phyloP scores from a whole-genome alignment of 35 echinoderm and acorn worm species.

The Heliocidaris erythrogramma region DNA sequence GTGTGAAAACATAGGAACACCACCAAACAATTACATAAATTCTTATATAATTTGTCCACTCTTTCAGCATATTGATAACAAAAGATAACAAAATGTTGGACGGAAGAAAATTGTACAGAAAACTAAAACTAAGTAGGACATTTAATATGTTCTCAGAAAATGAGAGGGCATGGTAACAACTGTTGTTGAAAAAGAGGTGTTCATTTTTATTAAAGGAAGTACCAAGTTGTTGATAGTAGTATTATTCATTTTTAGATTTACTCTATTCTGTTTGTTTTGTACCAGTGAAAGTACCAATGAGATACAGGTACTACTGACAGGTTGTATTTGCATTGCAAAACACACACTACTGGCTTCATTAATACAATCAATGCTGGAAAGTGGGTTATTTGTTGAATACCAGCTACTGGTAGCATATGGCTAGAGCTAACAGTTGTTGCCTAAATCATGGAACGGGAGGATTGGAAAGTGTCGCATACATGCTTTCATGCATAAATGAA shows the following conservation, averaged over 20 bases:
- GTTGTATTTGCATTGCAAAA: slow-evolving; percentile 24
- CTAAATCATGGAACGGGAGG: background rate
- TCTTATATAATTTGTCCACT: too few relatives aligned
- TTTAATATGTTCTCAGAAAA: too few relatives aligned
- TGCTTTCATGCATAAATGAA: background rate
- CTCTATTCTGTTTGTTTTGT: background rate
- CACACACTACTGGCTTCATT: background rate
- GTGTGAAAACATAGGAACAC: too few relatives aligned
- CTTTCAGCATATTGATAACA: too few relatives aligned
- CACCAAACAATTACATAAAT: too few relatives aligned
- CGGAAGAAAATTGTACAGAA: too few relatives aligned
- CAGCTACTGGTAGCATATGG: background rate
- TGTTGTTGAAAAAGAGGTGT: background rate
- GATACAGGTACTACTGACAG: slow-evolving; percentile 9
- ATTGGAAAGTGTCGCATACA: background rate
- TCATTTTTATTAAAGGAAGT: background rate
- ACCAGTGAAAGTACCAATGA: background rate
- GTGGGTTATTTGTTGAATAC: background rate
- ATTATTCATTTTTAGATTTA: background rate
- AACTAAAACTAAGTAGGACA: too few relatives aligned
- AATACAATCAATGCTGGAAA: slow-evolving; percentile 12
- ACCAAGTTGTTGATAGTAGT: background rate
- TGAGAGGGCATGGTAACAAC: too few relatives aligned
- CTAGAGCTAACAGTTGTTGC: background rate
- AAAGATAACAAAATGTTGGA: too few relatives aligned